Conservation (phyloP, 2,888 invertebrate species). For the Tiliacea aurago region DNA sequence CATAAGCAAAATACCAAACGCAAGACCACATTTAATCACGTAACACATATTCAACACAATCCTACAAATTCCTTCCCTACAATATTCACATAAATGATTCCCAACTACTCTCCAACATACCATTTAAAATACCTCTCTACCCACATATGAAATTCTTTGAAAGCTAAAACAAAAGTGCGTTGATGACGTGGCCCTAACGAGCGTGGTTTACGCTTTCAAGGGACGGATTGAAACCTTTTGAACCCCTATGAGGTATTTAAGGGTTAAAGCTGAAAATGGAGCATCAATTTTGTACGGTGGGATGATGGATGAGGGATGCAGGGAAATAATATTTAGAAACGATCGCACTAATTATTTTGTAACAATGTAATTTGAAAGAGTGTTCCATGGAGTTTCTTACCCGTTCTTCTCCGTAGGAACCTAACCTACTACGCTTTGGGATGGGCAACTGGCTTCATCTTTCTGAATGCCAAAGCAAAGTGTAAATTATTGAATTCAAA, state of each 20-base stretch:
- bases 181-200: constrained; percentile 63
- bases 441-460: neutral
- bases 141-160: constrained; percentile 46
- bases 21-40: constrained; percentile 8
- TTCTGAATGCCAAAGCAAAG: too few relatives aligned
- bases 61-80: constrained; percentile 3
- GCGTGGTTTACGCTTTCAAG: constrained; percentile 37
- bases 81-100: constrained; percentile 4
- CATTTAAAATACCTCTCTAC: constrained; percentile 30
- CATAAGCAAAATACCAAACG: neutral
- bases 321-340: constrained; percentile 9
- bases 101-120: constrained; percentile 11
- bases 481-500: too few relatives aligned
- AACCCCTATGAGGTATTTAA: constrained; percentile 43
- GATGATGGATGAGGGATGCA: neutral
- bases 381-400: too few relatives aligned
- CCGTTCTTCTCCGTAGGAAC: neutral
- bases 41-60: constrained; percentile 1
- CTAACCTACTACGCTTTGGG: neutral
- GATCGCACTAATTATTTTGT: neutral
- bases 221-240: constrained; percentile 48
- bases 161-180: constrained; percentile 58
- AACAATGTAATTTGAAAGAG: neutral
- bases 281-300: constrained; percentile 37
- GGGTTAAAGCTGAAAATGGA: constrained; percentile 39